Percentiles rank a stretch among this genome's conserved stretches.
Conservation (phyloP, 2,888 invertebrate genomes). For the Escarpia spicata region DNA sequence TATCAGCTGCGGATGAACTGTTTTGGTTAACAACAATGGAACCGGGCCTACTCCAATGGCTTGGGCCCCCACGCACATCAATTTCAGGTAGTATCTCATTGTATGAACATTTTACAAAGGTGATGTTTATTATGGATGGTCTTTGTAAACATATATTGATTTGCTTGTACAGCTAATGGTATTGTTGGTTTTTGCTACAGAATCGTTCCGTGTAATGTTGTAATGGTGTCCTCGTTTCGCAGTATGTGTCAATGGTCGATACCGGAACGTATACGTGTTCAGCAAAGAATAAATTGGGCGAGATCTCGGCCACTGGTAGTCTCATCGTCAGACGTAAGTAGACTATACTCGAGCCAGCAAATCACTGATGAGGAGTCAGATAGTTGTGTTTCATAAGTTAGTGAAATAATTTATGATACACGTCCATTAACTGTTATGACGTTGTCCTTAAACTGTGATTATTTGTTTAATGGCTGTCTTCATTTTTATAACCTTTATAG, state of each 20-base stretch:
- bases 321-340: conserved; percentile 80
- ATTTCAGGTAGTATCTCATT: not conserved
- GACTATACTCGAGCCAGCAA: not conserved
- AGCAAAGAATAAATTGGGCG: conserved; percentile 91
- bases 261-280: conserved; percentile 92
- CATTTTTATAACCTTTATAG: no score
- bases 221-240: conserved; percentile 30
- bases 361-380: no score
- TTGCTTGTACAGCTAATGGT: not conserved
- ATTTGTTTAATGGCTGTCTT: no score
- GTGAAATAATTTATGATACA: no score
- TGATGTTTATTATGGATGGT: no score
- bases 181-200: not conserved
- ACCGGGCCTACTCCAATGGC: no score
- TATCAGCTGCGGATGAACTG: no score
- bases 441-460: no score
- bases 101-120: not conserved
- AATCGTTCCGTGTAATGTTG: conserved; percentile 28
- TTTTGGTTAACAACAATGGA: no score
- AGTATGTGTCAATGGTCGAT: conserved; percentile 83
- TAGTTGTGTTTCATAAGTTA: no score
- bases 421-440: no score
- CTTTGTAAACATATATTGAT: not conserved
- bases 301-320: conserved; percentile 81
- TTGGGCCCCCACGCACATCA: not conserved